Base-by-base conservation (phyloP, 2,113 vertebrate genomes). In the Amphilophus citrinellus region DNA sequence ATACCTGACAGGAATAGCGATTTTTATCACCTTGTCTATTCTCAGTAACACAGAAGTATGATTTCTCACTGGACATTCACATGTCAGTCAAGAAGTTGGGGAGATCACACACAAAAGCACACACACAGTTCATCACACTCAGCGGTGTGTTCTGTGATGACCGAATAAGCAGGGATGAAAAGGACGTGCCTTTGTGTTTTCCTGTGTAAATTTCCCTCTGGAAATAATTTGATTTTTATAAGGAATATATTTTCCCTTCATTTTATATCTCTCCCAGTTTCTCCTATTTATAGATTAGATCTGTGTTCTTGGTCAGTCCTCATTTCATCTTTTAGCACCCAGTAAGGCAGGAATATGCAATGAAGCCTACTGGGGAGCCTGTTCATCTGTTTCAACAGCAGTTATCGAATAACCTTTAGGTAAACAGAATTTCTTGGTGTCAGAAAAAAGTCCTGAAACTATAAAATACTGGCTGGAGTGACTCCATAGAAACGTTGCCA, bases 1-100 rank as follows among this genome's bases (percentile, higher is more conserved):
- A 89, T 90, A 95, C 94, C 95, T 95, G 95, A 96, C 91, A 93
- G 89, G 94, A 96, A 96, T 96, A 93, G 88, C 61, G 89, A 95
- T 95, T 80, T 35, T 80, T 89, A 94, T 93, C 89, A 90, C 90
- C 91, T 87, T 91, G 91, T 92, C 86, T 95, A 63, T 84, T 85
- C 87, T 71, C 81, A 18, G 85, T 76, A 87, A 91, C 92, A 92
- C 84, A 82, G 84, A 77, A 88, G 89, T 87, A 79, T 78, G 85
- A 91, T 92, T 90, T 91, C 93, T 95, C 93, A 90, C 93, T 88
- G 92, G 94, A 91, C 93, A 81, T 47, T 61, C 80, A 57, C 83
- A 79, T 57, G 92, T 91, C 94, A 94, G 84, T 95, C 94, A 95
- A 90, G 88, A 87, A 83, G 92, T 90, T 91, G 39, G 76, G 22